Evolutionary conservation across 2,797 vertebrate genomes (phyloP).

Genomic region (Xerus rutilus): DNA sequence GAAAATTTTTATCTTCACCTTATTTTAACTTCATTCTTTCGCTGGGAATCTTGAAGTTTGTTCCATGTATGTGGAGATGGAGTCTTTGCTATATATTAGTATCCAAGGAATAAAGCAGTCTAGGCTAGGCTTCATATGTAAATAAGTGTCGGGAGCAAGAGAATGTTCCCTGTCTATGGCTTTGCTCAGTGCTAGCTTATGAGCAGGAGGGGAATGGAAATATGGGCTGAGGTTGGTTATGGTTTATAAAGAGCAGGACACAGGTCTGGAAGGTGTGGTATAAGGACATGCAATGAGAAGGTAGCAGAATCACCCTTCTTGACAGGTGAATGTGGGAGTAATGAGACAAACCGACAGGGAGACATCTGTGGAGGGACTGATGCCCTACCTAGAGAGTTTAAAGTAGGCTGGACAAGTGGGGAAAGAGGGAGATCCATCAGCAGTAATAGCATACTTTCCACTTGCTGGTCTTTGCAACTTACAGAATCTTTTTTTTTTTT

Average conservation of each 20-base stretch:
- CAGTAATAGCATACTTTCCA: not conserved
- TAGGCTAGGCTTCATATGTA: not conserved
- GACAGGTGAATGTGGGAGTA: not conserved
- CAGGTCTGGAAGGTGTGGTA: not conserved
- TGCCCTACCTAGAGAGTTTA: too few species aligned
- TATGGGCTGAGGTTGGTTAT: not conserved
- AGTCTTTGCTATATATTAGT: not conserved
- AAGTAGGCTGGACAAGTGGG: not conserved
- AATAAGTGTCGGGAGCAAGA: not conserved
- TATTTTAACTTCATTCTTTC: constrained; percentile 4
- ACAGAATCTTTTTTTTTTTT: not conserved
- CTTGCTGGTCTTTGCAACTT: not conserved
- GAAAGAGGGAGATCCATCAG: not conserved
- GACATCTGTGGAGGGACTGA: not conserved
- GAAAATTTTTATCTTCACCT: constrained; percentile 13
- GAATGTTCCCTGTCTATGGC: not conserved
- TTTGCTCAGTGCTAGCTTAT: not conserved
- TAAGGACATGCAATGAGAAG: not conserved
- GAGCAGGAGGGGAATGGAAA: not conserved
- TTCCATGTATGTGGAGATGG: not conserved
- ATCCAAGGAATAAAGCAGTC: not conserved
- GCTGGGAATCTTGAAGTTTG: not conserved
- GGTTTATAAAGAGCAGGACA: not conserved
- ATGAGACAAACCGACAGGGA: not conserved
- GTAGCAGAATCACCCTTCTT: too few species aligned